Evolutionary conservation across 2,797 vertebrate genomes (phyloP), one percentile per base, ranked within the genome.

Genomic region (Siniperca undulata): DNA sequence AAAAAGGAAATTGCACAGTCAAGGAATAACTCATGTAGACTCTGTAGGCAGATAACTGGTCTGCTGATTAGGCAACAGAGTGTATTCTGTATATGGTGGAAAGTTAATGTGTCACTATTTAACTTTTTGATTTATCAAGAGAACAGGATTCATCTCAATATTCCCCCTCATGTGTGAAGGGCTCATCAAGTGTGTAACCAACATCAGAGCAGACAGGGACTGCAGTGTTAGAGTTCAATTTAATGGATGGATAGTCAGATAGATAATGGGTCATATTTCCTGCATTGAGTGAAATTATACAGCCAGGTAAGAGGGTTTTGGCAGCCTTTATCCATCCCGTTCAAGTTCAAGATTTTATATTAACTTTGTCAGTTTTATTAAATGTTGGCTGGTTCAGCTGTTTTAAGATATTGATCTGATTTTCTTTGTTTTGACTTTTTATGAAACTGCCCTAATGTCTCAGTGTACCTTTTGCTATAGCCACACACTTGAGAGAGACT

Each of bases 181-280:
- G 36, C 80, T 91, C 82, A 82, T 89, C 78, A 60, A 86, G 78
- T 80, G 67, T 78, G 81, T 74, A 82, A 86, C 34, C 70, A 73
- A 56, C 78, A 79, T 78, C 70, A 44, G 76, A 80, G 70, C 86
- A 52, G 74, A 78, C 74, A 52, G 87, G 48, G 73, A 65, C 75
- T 53, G 55, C 73, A 75, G 68, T 77, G 65, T 80, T 80, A 62
- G 71, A 80, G 79, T 86, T 89, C 74, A 87, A 83, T 92, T 90
- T 91, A 87, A 86, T 75, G 88, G 82, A 69, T 80, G 88, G 76
- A 79, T 78, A 81, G 55, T 78, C 80, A 74, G 22, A 77, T 61
- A 78, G 86, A 91, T 88, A 82, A 83, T 68, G 60, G 61, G 12
- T 82, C 80, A 77, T 67, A 85, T 85, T 86, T 86, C 73, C 77